Percentiles rank a stretch among this genome's conserved stretches.
Evolutionary conservation across 2,888 invertebrate genomes (phyloP).

Genomic region (Lycophotia porphyrea): DNA sequence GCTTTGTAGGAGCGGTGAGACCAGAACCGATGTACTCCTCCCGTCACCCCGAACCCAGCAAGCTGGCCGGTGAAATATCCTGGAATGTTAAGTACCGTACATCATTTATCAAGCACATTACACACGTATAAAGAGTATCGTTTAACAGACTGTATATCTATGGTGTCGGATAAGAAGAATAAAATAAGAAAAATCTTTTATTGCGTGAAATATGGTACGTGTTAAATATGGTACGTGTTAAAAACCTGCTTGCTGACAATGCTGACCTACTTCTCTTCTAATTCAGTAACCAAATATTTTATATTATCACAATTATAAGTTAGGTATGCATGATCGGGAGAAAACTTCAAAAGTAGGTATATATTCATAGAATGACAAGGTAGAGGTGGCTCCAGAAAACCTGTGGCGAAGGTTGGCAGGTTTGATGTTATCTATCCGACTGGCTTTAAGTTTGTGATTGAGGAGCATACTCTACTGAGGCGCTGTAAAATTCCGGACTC

Average conservation of each 20-base stretch:
- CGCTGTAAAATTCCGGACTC: neutral
- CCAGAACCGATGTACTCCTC: slow-evolving; percentile 92
- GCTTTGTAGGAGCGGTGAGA: slow-evolving; percentile 93
- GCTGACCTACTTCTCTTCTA: neutral
- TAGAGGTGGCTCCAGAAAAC: neutral
- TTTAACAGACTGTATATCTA: neutral
- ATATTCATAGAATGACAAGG: neutral
- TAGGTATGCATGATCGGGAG: too few species aligned
- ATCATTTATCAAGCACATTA: neutral
- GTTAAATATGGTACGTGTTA: too few species aligned
- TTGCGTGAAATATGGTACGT: neutral
- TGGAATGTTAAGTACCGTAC: slow-evolving; percentile 71
- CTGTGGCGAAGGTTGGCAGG: neutral
- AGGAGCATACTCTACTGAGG: neutral
- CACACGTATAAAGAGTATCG: neutral
- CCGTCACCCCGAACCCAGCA: slow-evolving; percentile 92
- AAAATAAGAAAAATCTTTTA: neutral
- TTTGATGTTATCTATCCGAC: neutral
- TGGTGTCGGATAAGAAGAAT: neutral
- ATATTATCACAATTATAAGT: too few species aligned
- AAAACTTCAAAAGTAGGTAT: too few species aligned
- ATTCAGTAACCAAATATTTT: neutral
- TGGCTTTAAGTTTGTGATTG: neutral
- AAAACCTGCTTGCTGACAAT: too few species aligned
- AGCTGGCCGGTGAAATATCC: slow-evolving; percentile 88